phyloP scores from a whole-genome alignment of 2,888 invertebrate genomes.

The Diarsia brunnea region DNA sequence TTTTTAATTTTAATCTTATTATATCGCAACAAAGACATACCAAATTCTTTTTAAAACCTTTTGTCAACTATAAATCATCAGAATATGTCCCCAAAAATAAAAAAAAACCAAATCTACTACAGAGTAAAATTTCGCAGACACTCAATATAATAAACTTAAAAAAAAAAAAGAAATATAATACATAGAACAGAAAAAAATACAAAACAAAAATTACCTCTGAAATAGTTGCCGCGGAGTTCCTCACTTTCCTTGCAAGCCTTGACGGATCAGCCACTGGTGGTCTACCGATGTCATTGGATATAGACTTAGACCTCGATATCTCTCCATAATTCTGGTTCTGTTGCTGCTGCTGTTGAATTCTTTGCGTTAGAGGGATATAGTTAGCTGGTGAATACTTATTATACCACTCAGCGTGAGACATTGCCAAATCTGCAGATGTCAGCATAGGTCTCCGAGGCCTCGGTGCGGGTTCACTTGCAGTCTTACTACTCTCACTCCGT shows the following conservation, averaged over 20 bases:
- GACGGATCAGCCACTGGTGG: slow-evolving; percentile 84
- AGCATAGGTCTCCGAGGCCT: slow-evolving; percentile 84
- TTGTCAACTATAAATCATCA: slow-evolving; percentile 16
- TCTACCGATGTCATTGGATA: slow-evolving; percentile 91
- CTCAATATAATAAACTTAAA: slow-evolving; percentile 58
- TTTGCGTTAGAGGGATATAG: slow-evolving; percentile 92
- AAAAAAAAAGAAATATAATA: slow-evolving; percentile 52
- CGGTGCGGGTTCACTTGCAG: slow-evolving; percentile 81
- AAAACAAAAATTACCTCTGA: slow-evolving; percentile 79
- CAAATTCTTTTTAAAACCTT: background rate
- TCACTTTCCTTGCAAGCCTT: slow-evolving; percentile 78
- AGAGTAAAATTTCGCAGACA: slow-evolving; percentile 78
- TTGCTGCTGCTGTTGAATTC: slow-evolving; percentile 79
- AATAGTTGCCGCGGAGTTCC: slow-evolving; percentile 83
- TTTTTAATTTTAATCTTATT: too few species aligned
- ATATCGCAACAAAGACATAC: background rate
- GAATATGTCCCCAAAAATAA: slow-evolving; percentile 1
- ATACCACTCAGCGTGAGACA: slow-evolving; percentile 92
- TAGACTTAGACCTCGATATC: slow-evolving; percentile 90
- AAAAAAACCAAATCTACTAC: background rate
- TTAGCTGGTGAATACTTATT: slow-evolving; percentile 94
- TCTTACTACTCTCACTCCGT: slow-evolving; percentile 89
- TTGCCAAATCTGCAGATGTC: slow-evolving; percentile 89
- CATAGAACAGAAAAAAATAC: slow-evolving; percentile 18
- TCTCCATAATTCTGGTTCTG: slow-evolving; percentile 82